Conservation (phyloP, 2,113 vertebrate genomes). For the Archilochus colubris region DNA sequence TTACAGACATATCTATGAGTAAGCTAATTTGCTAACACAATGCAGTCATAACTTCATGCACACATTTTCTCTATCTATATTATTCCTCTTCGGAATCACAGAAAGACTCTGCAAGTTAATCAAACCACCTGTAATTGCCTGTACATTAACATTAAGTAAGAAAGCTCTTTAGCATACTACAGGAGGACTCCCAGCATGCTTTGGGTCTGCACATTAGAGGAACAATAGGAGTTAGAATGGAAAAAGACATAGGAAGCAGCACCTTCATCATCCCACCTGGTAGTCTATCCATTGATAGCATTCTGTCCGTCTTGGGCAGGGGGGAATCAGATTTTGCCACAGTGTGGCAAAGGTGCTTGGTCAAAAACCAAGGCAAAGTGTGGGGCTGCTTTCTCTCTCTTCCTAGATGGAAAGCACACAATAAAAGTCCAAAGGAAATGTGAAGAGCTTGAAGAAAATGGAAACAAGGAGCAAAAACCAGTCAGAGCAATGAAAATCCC, state of each 20-base stretch:
- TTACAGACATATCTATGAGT: not conserved
- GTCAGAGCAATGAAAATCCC: not conserved
- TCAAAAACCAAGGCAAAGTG: not conserved
- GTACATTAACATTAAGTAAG: not conserved
- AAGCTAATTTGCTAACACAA: not conserved
- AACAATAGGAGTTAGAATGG: not conserved
- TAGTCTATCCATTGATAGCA: not conserved
- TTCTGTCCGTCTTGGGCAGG: not conserved
- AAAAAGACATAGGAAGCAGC: not conserved
- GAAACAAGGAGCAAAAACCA: not conserved
- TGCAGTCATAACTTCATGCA: not conserved
- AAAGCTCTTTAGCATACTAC: not conserved
- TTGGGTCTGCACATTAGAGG: not conserved
- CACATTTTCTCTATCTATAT: not conserved
- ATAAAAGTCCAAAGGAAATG: not conserved
- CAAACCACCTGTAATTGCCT: not conserved
- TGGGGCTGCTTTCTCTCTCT: not conserved
- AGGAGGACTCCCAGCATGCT: not conserved
- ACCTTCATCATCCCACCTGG: not conserved
- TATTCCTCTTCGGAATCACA: not conserved
- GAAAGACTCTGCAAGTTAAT: not conserved
- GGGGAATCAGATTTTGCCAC: not conserved
- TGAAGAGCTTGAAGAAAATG: not conserved
- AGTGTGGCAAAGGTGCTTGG: not conserved
- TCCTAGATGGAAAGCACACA: not conserved